A percentile compares a stretch with the other conserved stretches of the same genome.
Conservation (phyloP, 2,888 invertebrate genomes). For the Hemaris fuciformis region DNA sequence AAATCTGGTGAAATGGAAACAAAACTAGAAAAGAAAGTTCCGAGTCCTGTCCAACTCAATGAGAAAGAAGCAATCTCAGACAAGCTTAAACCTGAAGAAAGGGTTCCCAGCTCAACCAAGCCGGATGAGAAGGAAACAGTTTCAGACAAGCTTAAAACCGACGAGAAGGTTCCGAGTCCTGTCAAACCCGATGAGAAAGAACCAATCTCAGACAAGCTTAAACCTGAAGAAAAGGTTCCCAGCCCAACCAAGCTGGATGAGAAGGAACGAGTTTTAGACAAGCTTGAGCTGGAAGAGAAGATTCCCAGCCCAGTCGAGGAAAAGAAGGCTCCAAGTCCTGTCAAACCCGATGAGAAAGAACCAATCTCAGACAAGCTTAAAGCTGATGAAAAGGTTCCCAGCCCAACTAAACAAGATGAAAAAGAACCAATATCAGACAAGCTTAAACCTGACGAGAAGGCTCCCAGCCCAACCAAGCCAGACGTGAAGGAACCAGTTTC, state of each 20-base stretch:
- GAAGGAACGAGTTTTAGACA: slow-evolving; percentile 13
- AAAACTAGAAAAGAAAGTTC: neutral
- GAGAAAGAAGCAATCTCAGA: neutral
- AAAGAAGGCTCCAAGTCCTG: neutral
- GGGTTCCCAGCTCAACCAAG: neutral
- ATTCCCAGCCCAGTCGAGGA: slow-evolving; percentile 7
- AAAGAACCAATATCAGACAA: no score
- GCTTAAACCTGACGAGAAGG: no score
- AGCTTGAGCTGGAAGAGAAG: neutral
- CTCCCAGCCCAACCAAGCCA: no score
- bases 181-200: neutral
- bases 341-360: slow-evolving; percentile 14
- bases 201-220: slow-evolving; percentile 7
- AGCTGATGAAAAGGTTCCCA: no score
- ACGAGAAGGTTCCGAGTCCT: neutral
- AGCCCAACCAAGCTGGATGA: slow-evolving; percentile 11
- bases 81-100: neutral
- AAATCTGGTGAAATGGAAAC: neutral
- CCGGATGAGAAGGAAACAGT: neutral
- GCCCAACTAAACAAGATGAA: no score
- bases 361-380: no score
- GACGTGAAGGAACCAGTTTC: no score
- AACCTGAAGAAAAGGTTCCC: slow-evolving; percentile 12
- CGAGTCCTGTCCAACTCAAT: neutral
- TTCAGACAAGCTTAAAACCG: neutral